Base-by-base conservation (phyloP, 2,888 invertebrate genomes). In the Zhengitettix transpicula region DNA sequence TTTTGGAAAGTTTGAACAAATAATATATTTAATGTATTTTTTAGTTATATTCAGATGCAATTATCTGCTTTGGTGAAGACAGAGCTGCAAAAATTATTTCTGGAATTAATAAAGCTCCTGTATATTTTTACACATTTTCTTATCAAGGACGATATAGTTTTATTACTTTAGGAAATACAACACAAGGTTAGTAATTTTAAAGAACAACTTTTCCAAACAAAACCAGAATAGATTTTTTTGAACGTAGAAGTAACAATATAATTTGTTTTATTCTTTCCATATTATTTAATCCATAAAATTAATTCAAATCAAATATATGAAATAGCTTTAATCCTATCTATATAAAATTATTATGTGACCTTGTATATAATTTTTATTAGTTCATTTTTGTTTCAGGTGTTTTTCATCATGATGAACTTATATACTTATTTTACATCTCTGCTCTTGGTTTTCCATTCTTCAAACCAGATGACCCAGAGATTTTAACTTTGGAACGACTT, bases 61-160 rank as follows among this genome's bases (percentile, higher is more conserved):
- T 81, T 11, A 77, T 79, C 15, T 81, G 79, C 1, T 84, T 81
- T 65, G 73, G 77, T 0, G 76, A 78, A 1, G 80, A 85, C 67
- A 77, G 83, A 56, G 76, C 81, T 61, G 80, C 79, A 0, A 79
- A 81, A 65, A 68, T 85, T 61, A 73, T 84, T 28, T 76, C 81
- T 0, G 73, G 77, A 9, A 73, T 78, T 42, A 82, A 78, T 1
- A 73, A 73, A 9, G 66, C 74, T 52, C 74, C 77, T 12, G 80
- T 84, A 2, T 85, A 77, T 70, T 82, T 82, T 68, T 83, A 81
- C 68, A 72, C 77, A 55, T 83, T 84, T 66, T 74, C 77, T 10
- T 83, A 81, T 68, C 75, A 81, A 66, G 84, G 84, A 5, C 73
- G 78, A 63, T 77, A 75, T 64, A 82, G 83, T 67, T 76, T 77